Percentiles rank a stretch among this genome's conserved stretches.
Evolutionary conservation across 2,888 invertebrate species (phyloP).

Genomic region (Bugula neritina): DNA sequence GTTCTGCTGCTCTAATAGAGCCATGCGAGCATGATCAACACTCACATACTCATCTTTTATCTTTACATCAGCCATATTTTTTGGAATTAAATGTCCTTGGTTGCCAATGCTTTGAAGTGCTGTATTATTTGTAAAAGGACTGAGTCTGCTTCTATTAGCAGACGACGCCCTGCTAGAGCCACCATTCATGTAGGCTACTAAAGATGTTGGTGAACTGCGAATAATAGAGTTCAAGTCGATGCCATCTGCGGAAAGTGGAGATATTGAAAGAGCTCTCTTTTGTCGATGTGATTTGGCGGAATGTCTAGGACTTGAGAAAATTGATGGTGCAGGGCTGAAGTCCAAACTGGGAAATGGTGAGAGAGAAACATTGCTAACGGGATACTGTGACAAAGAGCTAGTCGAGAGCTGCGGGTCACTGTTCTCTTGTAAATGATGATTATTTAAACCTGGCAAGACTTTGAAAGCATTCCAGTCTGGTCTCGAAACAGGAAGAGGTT

Average conservation of each 20-base stretch:
- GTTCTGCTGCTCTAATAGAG: not conserved
- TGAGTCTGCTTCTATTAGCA: constrained; percentile 12
- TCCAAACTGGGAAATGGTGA: constrained; percentile 41
- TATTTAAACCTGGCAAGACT: constrained; percentile 36
- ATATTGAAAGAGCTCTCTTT: constrained; percentile 47
- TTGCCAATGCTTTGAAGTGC: constrained; percentile 8
- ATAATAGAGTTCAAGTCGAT: constrained; percentile 53
- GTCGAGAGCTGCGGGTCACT: constrained; percentile 31
- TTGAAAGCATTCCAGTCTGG: constrained; percentile 42
- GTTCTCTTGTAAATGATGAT: not conserved
- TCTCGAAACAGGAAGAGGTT: constrained; percentile 37
- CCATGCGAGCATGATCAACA: constrained; percentile 18
- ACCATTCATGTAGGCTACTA: constrained; percentile 42
- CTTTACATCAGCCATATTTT: constrained; percentile 7
- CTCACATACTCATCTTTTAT: constrained; percentile 7
- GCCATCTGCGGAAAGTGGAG: constrained; percentile 45
- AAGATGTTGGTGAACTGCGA: constrained; percentile 53
- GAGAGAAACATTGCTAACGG: constrained; percentile 37
- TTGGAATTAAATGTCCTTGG: constrained; percentile 18
- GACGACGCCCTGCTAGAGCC: constrained; percentile 27
- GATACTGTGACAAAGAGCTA: constrained; percentile 37
- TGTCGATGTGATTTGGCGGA: constrained; percentile 41
- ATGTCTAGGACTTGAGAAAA: constrained; percentile 45
- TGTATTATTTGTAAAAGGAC: constrained; percentile 1
- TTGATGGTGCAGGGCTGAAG: constrained; percentile 41